A percentile compares a stretch with the other conserved stretches of the same genome.
These are phyloP conservation scores for Nymphalis urticae DNA, from an alignment of 2,888 invertebrate species.

Conservation along the genomic window DNA sequence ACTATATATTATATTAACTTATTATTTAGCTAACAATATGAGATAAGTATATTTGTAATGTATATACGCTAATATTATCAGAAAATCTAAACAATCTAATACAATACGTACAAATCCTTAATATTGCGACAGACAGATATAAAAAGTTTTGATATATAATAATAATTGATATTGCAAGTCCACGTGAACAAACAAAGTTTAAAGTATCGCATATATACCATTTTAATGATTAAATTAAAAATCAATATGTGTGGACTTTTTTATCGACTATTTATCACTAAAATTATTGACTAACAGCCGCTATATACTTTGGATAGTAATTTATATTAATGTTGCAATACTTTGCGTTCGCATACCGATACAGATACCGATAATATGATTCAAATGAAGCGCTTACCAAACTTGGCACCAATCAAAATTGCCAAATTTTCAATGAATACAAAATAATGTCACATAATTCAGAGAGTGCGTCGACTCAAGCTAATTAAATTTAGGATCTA, in stretches of 20 bases:
- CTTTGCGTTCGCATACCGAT: constrained; percentile 22
- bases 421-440: constrained; percentile 27
- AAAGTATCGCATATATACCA: neutral
- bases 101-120: constrained; percentile 51
- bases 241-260: too few relatives aligned
- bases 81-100: constrained; percentile 66
- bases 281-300: constrained; percentile 28
- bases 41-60: constrained; percentile 65
- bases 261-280: too few relatives aligned
- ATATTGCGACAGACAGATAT: constrained; percentile 40
- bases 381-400: constrained; percentile 25
- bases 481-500: constrained; percentile 31
- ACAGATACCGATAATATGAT: constrained; percentile 12
- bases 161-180: constrained; percentile 11
- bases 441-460: constrained; percentile 37
- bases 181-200: neutral
- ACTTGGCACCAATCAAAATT: constrained; percentile 34
- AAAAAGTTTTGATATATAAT: constrained; percentile 23
- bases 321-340: constrained; percentile 34
- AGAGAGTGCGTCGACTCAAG: constrained; percentile 38
- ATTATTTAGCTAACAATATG: constrained; percentile 70
- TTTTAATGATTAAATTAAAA: too few relatives aligned
- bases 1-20: constrained; percentile 54
- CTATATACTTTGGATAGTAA: constrained; percentile 13
- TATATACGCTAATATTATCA: constrained; percentile 67